These are phyloP conservation scores for Drosophila chauvacae DNA, from an alignment of 1,140 invertebrate genomes.

Conservation along the genomic window DNA sequence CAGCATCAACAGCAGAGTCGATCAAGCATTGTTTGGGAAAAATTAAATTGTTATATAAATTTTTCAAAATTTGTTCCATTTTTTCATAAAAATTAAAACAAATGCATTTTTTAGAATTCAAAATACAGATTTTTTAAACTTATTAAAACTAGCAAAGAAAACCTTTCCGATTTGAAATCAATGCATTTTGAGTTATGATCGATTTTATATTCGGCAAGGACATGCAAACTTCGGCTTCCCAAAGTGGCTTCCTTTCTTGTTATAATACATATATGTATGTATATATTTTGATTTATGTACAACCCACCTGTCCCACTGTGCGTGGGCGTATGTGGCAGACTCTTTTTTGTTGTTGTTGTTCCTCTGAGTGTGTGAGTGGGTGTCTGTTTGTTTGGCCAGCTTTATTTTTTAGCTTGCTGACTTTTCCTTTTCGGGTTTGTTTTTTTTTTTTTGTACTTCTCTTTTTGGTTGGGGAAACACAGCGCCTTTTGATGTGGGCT, in stretches of 20 bases:
- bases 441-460: background rate
- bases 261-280: background rate
- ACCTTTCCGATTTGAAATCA: background rate
- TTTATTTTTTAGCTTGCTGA: constrained; percentile 59
- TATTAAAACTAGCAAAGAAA: background rate
- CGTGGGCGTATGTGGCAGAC: background rate
- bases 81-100: background rate
- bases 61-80: too few species aligned
- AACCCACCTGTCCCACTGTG: constrained; percentile 15
- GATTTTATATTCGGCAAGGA: background rate
- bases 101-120: background rate
- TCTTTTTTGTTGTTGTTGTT: background rate
- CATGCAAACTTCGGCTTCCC: background rate
- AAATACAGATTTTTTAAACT: background rate
- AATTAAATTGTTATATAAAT: too few species aligned
- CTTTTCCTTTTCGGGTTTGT: constrained; percentile 7
- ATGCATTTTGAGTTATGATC: background rate
- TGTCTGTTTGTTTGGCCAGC: constrained; percentile 42
- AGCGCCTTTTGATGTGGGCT: constrained; percentile 76
- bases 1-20: too few species aligned
- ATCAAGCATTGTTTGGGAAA: too few species aligned
- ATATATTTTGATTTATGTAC: background rate
- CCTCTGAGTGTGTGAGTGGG: constrained; percentile 8
- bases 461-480: background rate
- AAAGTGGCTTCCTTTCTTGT: background rate